Evolutionary conservation across 2,797 vertebrate genomes (phyloP).

Genomic region (Microctenopoma steveboyesi): DNA sequence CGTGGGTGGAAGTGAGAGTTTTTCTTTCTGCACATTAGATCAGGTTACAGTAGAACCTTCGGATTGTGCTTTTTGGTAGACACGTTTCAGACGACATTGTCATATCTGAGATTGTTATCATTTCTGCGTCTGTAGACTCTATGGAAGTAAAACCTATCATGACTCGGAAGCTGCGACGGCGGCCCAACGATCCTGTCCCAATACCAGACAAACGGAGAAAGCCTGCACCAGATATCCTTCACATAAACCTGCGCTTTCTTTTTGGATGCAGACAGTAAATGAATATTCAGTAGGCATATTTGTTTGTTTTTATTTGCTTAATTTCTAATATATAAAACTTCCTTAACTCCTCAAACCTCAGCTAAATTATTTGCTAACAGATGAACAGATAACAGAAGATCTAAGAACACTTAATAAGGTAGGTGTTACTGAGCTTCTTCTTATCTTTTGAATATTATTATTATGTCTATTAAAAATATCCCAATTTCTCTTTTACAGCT

Average conservation of each 20-base stretch:
- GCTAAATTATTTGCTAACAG: conserved; percentile 96
- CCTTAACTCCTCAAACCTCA: conserved; percentile 90
- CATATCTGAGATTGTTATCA: conserved; percentile 2
- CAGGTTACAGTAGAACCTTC: conserved; percentile 1
- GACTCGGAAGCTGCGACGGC: conserved; percentile 94
- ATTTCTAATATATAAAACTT: conserved; percentile 10
- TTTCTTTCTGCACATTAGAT: conserved; percentile 2
- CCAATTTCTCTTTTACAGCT: conserved; percentile 83
- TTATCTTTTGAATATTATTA: background rate
- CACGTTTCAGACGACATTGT: background rate
- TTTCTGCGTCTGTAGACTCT: conserved; percentile 85
- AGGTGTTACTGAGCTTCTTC: background rate
- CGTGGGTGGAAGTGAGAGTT: conserved; percentile 12
- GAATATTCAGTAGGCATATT: background rate
- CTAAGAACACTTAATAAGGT: conserved; percentile 96
- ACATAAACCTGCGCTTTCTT: background rate
- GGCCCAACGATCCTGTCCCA: conserved; percentile 97
- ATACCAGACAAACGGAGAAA: conserved; percentile 98
- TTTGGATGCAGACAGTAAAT: background rate
- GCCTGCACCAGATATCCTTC: conserved; percentile 98
- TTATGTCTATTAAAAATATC: conserved; percentile 36
- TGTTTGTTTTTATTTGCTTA: background rate
- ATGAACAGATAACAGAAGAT: conserved; percentile 99
- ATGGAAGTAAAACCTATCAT: conserved; percentile 99
- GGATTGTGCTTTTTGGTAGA: background rate